Conservation (phyloP, 2,113 vertebrate species). For the Lepisosteus osseus region DNA sequence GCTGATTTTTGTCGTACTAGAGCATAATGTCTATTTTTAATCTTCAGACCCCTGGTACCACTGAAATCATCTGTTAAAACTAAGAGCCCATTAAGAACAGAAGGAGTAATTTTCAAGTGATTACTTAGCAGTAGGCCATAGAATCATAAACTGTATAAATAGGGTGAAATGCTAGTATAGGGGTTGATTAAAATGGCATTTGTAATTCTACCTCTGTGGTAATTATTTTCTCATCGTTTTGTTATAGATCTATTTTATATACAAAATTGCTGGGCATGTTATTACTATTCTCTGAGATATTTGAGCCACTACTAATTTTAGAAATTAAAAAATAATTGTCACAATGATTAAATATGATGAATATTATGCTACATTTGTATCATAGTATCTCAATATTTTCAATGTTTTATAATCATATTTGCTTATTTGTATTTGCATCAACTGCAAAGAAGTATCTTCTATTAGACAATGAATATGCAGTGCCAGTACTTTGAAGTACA, state of each 20-base stretch:
- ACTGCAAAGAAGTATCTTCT: too few relatives aligned
- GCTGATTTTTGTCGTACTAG: constrained; percentile 62
- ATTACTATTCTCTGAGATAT: constrained; percentile 67
- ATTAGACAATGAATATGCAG: too few relatives aligned
- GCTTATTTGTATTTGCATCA: too few relatives aligned
- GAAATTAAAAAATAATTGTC: too few relatives aligned
- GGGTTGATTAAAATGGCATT: constrained; percentile 78
- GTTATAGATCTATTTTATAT: constrained; percentile 70
- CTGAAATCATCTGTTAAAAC: constrained; percentile 61
- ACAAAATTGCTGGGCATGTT: constrained; percentile 65
- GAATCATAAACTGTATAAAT: constrained; percentile 77
- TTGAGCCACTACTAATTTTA: constrained; percentile 16
- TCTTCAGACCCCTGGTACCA: constrained; percentile 46
- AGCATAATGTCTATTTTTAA: constrained; percentile 58
- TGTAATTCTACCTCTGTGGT: constrained; percentile 74
- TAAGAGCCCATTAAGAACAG: constrained; percentile 63
- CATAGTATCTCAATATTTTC: too few relatives aligned
- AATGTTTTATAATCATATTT: too few relatives aligned
- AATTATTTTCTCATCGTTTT: constrained; percentile 80
- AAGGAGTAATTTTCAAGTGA: constrained; percentile 75
- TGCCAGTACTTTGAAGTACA: too few relatives aligned
- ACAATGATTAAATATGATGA: too few relatives aligned
- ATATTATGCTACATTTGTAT: too few relatives aligned
- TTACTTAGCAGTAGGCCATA: constrained; percentile 75
- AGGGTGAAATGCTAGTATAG: constrained; percentile 72